These are phyloP conservation scores for Acronicta leporina DNA, from an alignment of 2,888 invertebrate genomes.

Conservation along the genomic window DNA sequence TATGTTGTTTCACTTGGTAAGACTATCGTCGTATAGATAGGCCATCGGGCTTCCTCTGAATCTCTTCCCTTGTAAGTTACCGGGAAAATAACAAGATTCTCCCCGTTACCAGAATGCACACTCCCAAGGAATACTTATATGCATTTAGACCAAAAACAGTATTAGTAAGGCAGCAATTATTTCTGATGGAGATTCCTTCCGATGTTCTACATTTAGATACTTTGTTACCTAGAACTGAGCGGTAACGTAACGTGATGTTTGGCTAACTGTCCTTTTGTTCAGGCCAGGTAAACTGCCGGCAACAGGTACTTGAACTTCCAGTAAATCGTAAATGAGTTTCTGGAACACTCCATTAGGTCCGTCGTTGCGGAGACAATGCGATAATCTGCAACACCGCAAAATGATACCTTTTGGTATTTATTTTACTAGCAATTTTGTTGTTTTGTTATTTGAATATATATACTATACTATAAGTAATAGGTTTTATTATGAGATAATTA, in stretches of 20 bases:
- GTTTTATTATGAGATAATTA: too few species aligned
- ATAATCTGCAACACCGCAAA: background rate
- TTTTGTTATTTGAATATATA: background rate
- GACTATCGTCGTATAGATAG: too few species aligned
- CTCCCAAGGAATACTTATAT: too few species aligned
- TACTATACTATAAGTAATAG: too few species aligned
- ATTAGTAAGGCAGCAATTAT: conserved; percentile 5
- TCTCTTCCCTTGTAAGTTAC: too few species aligned
- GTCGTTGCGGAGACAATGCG: conserved; percentile 8
- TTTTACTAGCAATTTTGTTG: background rate
- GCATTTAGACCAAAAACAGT: too few species aligned
- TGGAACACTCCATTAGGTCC: conserved; percentile 31
- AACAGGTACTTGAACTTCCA: conserved; percentile 24
- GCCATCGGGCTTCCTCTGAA: too few species aligned
- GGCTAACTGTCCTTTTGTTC: conserved; percentile 32
- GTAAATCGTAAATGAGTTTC: conserved; percentile 29
- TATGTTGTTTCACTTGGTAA: too few species aligned
- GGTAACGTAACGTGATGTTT: conserved; percentile 16
- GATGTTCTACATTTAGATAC: conserved; percentile 11
- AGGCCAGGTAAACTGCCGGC: conserved; percentile 30
- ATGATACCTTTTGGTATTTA: conserved; percentile 9
- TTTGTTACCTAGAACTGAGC: conserved; percentile 5
- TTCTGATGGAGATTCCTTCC: conserved; percentile 14
- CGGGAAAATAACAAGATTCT: too few species aligned
- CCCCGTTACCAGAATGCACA: too few species aligned